Conservation (phyloP, 1,140 invertebrate genomes). For the Drosophila subpulchrella region DNA sequence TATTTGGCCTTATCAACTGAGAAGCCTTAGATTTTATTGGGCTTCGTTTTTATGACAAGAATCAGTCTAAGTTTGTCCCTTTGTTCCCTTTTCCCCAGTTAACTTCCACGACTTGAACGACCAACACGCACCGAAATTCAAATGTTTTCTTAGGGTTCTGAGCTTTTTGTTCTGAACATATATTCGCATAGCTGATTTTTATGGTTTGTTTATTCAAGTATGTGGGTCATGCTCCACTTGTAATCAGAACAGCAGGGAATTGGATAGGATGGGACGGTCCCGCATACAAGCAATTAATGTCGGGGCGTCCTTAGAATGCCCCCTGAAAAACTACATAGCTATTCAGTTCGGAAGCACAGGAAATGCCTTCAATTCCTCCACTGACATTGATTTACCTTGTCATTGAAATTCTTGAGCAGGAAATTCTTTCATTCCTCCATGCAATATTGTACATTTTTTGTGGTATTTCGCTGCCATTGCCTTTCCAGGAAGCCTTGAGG, state of each 20-base stretch:
- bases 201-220: constrained; percentile 46
- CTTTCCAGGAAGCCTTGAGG: constrained; percentile 47
- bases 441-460: constrained; percentile 17
- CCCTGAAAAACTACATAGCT: constrained; percentile 24
- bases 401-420: constrained; percentile 23
- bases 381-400: constrained; percentile 43
- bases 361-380: constrained; percentile 27
- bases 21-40: constrained; percentile 17
- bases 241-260: constrained; percentile 2
- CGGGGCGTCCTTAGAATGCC: constrained; percentile 33
- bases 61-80: constrained; percentile 15
- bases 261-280: neutral
- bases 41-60: constrained; percentile 16
- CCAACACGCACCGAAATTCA: constrained; percentile 33
- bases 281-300: constrained; percentile 32
- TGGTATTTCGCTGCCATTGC: constrained; percentile 20
- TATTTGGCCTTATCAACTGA: neutral
- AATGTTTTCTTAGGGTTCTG: constrained; percentile 30
- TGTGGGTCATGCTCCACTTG: constrained; percentile 61
- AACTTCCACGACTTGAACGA: neutral
- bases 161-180: constrained; percentile 13
- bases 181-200: constrained; percentile 43
- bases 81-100: constrained; percentile 5
- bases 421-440: constrained; percentile 22
- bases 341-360: constrained; percentile 9